These are phyloP conservation scores for Brachionus koreanus DNA, from an alignment of 1,140 invertebrate species.

Conservation along the genomic window DNA sequence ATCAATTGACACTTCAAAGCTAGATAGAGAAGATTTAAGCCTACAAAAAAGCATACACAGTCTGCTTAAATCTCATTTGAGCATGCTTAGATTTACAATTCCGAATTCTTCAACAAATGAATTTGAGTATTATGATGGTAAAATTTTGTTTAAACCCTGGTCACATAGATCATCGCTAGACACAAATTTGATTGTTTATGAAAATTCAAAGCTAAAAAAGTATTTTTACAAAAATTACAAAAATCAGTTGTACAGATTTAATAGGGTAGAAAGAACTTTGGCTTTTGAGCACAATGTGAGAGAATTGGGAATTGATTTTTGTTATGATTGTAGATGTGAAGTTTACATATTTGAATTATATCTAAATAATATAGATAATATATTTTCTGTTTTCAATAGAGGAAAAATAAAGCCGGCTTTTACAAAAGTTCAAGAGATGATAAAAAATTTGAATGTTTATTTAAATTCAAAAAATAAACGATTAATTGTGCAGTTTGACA, in stretches of 20 bases:
- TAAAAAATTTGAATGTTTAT: neutral
- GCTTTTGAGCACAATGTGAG: neutral
- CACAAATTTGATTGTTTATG: neutral
- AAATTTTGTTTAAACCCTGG: neutral
- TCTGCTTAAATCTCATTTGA: neutral
- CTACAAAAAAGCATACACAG: neutral
- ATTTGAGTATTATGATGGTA: neutral
- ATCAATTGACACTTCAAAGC: neutral
- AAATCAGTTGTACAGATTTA: neutral
- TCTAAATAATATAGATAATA: neutral
- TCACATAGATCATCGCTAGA: neutral
- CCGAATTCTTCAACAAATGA: neutral
- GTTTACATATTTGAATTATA: constrained; percentile 7
- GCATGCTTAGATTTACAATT: constrained; percentile 3
- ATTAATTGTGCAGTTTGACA: neutral
- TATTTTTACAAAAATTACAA: neutral
- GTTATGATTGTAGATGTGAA: constrained; percentile 11
- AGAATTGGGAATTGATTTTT: neutral
- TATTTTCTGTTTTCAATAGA: neutral
- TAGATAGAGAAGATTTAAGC: neutral
- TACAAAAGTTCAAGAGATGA: neutral
- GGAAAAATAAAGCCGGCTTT: neutral
- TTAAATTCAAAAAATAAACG: neutral
- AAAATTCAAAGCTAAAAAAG: neutral
- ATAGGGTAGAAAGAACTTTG: neutral